Evolutionary conservation across 2,888 invertebrate genomes (phyloP).

Genomic region (Acanthoscelides obtectus): DNA sequence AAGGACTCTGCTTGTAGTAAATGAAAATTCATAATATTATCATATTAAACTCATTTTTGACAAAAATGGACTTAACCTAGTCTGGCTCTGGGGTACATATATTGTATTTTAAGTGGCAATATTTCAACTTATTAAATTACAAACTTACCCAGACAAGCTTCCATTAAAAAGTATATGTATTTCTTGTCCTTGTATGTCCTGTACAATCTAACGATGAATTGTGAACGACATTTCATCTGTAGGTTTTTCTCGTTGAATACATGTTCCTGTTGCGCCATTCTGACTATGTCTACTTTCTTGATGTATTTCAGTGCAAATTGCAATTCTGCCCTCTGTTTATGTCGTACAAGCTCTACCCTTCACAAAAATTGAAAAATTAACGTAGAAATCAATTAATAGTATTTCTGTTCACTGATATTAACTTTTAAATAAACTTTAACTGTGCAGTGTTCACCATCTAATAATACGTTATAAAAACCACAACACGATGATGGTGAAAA

Average conservation of each 20-base stretch:
- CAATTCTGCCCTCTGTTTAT: slow-evolving; percentile 49
- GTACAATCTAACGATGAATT: slow-evolving; percentile 73
- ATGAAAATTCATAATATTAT: no score
- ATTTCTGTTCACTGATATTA: no score
- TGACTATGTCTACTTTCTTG: slow-evolving; percentile 84
- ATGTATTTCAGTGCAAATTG: slow-evolving; percentile 83
- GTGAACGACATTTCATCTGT: slow-evolving; percentile 71
- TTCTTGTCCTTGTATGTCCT: slow-evolving; percentile 85
- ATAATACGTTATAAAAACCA: no score
- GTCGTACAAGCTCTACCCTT: slow-evolving; percentile 45
- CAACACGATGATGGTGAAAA: no score
- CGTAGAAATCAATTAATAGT: no score
- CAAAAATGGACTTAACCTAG: no score
- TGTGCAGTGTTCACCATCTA: no score
- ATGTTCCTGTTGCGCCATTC: slow-evolving; percentile 85
- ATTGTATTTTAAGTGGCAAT: no score
- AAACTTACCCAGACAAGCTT: slow-evolving; percentile 74
- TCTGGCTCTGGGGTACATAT: no score
- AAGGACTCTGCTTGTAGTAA: no score
- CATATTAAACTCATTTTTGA: no score
- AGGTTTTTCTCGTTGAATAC: slow-evolving; percentile 84
- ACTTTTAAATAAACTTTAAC: no score
- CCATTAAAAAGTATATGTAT: slow-evolving; percentile 93
- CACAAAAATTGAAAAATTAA: neutral
- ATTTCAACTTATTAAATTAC: neutral